Percentiles rank a stretch among this genome's conserved stretches.
phyloP scores from a whole-genome alignment of 2,888 invertebrate species.

The Drosophila affinis region DNA sequence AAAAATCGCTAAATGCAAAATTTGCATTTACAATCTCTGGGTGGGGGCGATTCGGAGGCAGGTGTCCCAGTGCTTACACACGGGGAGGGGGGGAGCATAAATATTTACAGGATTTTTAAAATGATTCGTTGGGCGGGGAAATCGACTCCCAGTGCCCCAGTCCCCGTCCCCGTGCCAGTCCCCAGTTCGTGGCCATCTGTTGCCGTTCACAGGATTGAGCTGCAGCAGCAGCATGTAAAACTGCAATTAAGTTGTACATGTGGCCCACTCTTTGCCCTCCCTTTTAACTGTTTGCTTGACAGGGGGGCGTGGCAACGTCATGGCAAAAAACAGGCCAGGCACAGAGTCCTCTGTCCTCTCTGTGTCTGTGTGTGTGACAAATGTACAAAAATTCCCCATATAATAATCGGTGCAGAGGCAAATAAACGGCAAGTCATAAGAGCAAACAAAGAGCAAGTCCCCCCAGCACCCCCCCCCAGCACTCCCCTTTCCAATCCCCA shows the following conservation, averaged over 20 bases:
- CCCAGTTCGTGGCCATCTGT: conserved; percentile 54
- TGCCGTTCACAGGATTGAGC: conserved; percentile 57
- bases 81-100: conserved; percentile 50
- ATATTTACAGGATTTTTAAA: conserved; percentile 76
- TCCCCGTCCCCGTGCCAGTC: background rate
- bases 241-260: conserved; percentile 74
- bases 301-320: conserved; percentile 16
- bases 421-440: conserved; percentile 70
- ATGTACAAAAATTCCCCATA: conserved; percentile 43
- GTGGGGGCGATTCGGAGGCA: conserved; percentile 23
- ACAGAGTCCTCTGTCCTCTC: background rate
- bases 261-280: background rate
- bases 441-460: conserved; percentile 26
- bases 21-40: conserved; percentile 68
- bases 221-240: conserved; percentile 65
- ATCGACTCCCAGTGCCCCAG: background rate
- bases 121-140: conserved; percentile 52
- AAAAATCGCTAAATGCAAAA: conserved; percentile 61
- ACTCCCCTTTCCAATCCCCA: background rate
- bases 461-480: background rate
- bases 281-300: conserved; percentile 1
- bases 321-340: conserved; percentile 29
- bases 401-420: conserved; percentile 57
- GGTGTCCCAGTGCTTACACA: conserved; percentile 56
- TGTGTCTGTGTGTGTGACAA: conserved; percentile 1